phyloP scores from a whole-genome alignment of 2,113 vertebrate genomes.

The Picathartes gymnocephalus region DNA sequence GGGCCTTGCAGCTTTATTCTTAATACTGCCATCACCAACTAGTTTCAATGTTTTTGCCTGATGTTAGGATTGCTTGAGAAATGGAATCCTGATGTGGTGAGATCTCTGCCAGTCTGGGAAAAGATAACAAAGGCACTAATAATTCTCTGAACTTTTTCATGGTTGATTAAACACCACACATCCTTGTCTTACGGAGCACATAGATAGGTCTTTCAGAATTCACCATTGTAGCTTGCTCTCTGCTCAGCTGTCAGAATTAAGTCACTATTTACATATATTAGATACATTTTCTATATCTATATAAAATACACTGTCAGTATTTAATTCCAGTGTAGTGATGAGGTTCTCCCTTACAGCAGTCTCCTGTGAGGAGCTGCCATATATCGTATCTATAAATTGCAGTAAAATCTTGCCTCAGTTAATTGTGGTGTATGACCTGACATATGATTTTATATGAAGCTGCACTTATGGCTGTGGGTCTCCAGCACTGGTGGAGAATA shows the following conservation, averaged over 20 bases:
- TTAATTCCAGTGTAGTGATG: not conserved
- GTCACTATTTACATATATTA: not conserved
- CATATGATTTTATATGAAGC: not conserved
- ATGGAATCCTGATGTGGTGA: not conserved
- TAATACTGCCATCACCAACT: not conserved
- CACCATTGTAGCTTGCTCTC: not conserved
- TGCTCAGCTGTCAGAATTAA: not conserved
- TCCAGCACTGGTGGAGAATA: not conserved
- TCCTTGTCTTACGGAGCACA: not conserved
- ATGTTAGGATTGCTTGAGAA: not conserved
- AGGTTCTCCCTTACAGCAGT: not conserved
- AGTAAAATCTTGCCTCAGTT: not conserved
- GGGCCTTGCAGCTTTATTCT: not conserved
- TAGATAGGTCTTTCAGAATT: not conserved
- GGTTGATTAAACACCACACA: not conserved
- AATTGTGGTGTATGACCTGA: not conserved
- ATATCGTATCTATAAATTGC: not conserved
- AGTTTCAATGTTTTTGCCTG: not conserved
- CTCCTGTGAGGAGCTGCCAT: not conserved
- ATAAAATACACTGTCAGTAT: not conserved
- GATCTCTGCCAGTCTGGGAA: not conserved
- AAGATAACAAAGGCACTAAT: not conserved
- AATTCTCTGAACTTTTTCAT: not conserved
- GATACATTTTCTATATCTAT: not conserved
- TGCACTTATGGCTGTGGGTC: not conserved